Evolutionary conservation across 1,140 invertebrate genomes (phyloP).

Genomic region (Rhagoletis pomonella): DNA sequence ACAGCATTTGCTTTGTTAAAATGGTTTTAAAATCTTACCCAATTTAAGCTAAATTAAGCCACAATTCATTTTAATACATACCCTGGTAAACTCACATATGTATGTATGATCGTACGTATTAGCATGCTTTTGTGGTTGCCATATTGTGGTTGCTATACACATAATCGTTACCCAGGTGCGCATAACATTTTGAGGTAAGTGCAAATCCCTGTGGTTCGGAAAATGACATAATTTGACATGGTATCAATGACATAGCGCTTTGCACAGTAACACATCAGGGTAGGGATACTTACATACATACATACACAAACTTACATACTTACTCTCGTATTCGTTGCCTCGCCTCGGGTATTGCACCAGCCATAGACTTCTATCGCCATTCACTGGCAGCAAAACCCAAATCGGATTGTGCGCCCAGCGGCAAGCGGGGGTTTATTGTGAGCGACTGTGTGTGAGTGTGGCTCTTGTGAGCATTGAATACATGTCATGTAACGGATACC

Average conservation of each 20-base stretch:
- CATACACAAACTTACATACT: background rate
- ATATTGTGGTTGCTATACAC: background rate
- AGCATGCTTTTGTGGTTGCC: background rate
- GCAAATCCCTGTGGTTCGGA: conserved; percentile 34
- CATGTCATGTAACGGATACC: no score
- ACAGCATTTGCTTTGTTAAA: background rate
- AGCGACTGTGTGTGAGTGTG: no score
- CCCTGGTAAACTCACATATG: background rate
- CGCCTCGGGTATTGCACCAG: no score
- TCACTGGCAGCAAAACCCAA: no score
- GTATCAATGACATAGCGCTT: conserved; percentile 31
- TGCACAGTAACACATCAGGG: background rate
- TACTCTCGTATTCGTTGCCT: no score
- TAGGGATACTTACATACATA: background rate
- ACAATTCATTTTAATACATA: background rate
- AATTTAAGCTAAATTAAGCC: background rate
- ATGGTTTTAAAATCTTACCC: background rate
- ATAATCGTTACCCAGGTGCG: background rate
- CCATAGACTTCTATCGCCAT: no score
- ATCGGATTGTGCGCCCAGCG: no score
- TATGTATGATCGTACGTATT: background rate
- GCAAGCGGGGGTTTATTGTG: no score
- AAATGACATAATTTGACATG: conserved; percentile 42
- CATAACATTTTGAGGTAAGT: conserved; percentile 33
- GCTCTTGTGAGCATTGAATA: no score